Evolutionary conservation across 92 coral and sea anemone species (phyloP).

Genomic region (Epizoanthus stellaris): DNA sequence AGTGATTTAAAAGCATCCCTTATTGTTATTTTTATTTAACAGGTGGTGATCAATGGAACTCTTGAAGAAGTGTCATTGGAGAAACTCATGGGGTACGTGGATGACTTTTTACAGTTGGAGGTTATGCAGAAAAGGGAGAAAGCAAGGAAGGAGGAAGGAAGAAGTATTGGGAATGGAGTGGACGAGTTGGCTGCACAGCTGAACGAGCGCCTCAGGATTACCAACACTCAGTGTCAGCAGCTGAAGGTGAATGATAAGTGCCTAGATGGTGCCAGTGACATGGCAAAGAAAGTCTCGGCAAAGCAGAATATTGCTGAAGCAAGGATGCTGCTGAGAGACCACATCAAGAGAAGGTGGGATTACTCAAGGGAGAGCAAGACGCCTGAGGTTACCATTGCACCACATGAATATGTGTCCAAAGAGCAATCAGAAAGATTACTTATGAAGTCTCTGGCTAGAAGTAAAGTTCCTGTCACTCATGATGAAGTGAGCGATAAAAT

Average conservation of each 20-base stretch:
- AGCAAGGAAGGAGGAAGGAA: conserved; percentile 22
- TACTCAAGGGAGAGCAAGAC: conserved; percentile 7
- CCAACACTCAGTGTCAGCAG: conserved; percentile 71
- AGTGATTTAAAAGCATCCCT: neutral
- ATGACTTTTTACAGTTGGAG: conserved; percentile 66
- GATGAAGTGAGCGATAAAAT: conserved; percentile 50
- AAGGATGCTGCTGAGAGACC: conserved; percentile 29
- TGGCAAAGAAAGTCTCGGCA: conserved; percentile 65
- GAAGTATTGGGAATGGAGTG: conserved; percentile 29
- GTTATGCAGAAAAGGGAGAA: conserved; percentile 32
- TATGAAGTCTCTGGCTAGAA: conserved; percentile 59
- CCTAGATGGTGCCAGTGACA: conserved; percentile 59
- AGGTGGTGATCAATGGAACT: conserved; percentile 89
- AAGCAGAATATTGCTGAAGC: conserved; percentile 66
- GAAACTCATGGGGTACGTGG: conserved; percentile 84
- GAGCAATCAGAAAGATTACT: conserved; percentile 64
- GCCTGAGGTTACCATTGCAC: conserved; percentile 47
- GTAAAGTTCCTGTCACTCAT: conserved; percentile 68
- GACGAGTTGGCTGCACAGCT: conserved; percentile 77
- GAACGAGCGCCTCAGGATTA: conserved; percentile 60
- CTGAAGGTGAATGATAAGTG: conserved; percentile 57
- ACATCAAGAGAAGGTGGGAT: neutral
- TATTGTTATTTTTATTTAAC: neutral
- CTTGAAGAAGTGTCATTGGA: conserved; percentile 88
- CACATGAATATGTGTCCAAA: conserved; percentile 44